These are phyloP conservation scores for Pseudomugil gertrudae DNA, from an alignment of 2,797 vertebrate species.

Conservation along the genomic window DNA sequence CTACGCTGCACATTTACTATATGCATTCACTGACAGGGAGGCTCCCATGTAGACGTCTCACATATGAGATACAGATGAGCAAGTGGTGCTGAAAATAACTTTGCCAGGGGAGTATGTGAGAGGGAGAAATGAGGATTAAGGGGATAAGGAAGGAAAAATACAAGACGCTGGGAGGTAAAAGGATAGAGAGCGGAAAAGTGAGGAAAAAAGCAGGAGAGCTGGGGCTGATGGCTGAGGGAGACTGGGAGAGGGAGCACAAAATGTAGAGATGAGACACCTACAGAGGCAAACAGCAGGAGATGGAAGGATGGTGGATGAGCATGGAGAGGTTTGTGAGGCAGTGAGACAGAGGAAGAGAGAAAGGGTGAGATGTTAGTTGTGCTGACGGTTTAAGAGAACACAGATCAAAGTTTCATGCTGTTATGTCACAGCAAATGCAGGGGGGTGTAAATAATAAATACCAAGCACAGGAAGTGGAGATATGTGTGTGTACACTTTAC, in stretches of 20 bases:
- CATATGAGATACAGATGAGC: slow-evolving; percentile 41
- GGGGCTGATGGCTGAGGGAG: slow-evolving; percentile 1
- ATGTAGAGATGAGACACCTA: slow-evolving; percentile 41
- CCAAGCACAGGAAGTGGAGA: slow-evolving; percentile 41
- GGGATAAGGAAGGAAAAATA: slow-evolving; percentile 59
- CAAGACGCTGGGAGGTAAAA: slow-evolving; percentile 37
- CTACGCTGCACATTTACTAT: slow-evolving; percentile 6
- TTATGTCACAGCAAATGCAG: slow-evolving; percentile 74
- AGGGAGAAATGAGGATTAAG: slow-evolving; percentile 56
- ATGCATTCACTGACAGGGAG: slow-evolving; percentile 2
- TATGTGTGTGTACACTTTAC: slow-evolving; percentile 35
- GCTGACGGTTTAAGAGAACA: slow-evolving; percentile 75
- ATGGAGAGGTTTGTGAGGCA: neutral
- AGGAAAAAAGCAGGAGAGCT: neutral
- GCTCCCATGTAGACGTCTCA: slow-evolving; percentile 26
- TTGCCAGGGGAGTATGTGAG: slow-evolving; percentile 35
- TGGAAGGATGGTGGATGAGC: slow-evolving; percentile 8
- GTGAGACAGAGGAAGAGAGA: slow-evolving; percentile 20
- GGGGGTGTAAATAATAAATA: slow-evolving; percentile 74
- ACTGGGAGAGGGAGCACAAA: slow-evolving; percentile 23
- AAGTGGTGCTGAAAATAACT: slow-evolving; percentile 38
- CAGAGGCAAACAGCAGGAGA: slow-evolving; percentile 35
- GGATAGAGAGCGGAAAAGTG: slow-evolving; percentile 17
- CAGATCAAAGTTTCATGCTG: slow-evolving; percentile 80
- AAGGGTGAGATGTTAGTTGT: slow-evolving; percentile 60